Percentiles rank a stretch among this genome's conserved stretches.
Evolutionary conservation across 2,797 vertebrate species (phyloP).

Genomic region (Schizopygopsis malacanthus): DNA sequence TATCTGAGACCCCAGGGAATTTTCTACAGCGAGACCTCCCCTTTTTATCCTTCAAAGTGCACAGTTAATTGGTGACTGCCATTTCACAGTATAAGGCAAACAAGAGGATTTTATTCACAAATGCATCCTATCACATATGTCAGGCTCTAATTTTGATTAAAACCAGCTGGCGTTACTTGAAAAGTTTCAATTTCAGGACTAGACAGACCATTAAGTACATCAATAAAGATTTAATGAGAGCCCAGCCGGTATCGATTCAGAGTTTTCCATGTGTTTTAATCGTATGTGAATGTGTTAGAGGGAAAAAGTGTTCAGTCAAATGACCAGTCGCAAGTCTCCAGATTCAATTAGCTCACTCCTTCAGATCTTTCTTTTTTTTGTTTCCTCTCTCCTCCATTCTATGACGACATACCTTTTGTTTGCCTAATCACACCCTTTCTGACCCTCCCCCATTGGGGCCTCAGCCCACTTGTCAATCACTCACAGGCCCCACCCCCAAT

Average conservation of each 20-base stretch:
- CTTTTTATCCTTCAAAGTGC: conserved; percentile 2
- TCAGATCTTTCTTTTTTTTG: conserved; percentile 16
- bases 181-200: conserved; percentile 9
- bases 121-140: not conserved
- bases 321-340: conserved; percentile 12
- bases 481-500: conserved; percentile 41
- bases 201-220: conserved; percentile 14
- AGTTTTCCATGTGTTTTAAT: conserved; percentile 6
- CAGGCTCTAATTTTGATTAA: not conserved
- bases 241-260: not conserved
- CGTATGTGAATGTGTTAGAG: not conserved
- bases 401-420: conserved; percentile 53
- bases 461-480: conserved; percentile 58
- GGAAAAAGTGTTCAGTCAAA: conserved; percentile 34
- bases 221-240: conserved; percentile 16
- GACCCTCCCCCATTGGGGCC: conserved; percentile 46
- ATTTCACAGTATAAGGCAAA: conserved; percentile 20
- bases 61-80: conserved; percentile 1
- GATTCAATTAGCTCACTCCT: not conserved
- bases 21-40: conserved; percentile 8
- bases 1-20: not conserved
- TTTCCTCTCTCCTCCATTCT: conserved; percentile 18
- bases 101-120: not conserved
- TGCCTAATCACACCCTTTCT: conserved; percentile 54
- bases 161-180: not conserved